Percentiles rank a stretch among this genome's conserved stretches.
These are phyloP conservation scores for Orgyia antiqua DNA, from an alignment of 2,888 invertebrate genomes.

Conservation along the genomic window DNA sequence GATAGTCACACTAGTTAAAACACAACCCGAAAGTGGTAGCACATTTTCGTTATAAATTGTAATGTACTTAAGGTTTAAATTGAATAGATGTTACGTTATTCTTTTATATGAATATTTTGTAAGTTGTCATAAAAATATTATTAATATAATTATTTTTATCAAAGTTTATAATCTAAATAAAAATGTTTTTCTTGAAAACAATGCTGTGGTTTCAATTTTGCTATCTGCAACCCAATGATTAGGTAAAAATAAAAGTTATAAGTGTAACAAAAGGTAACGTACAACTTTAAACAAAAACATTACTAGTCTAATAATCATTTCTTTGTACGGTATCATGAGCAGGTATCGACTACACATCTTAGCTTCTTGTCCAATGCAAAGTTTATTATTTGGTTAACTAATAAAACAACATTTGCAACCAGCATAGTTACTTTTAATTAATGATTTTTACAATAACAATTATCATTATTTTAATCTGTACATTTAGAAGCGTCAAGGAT, in stretches of 20 bases:
- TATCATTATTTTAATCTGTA: slow-evolving; percentile 42
- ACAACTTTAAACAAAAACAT: no score
- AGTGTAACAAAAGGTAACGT: no score
- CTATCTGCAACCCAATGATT: background rate
- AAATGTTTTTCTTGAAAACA: slow-evolving; percentile 78
- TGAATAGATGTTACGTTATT: slow-evolving; percentile 78
- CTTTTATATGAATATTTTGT: slow-evolving; percentile 77
- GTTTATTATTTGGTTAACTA: no score
- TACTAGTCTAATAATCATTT: no score
- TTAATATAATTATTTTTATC: slow-evolving; percentile 80
- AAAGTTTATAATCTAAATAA: slow-evolving; percentile 80
- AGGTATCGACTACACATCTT: no score
- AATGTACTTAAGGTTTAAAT: slow-evolving; percentile 70
- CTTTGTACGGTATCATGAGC: no score
- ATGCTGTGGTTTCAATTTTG: slow-evolving; percentile 34
- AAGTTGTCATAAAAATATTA: slow-evolving; percentile 78
- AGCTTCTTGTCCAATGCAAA: no score
- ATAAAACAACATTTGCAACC: slow-evolving; percentile 21
- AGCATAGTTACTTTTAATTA: slow-evolving; percentile 20
- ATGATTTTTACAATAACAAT: slow-evolving; percentile 31
- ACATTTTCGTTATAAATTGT: slow-evolving; percentile 71
- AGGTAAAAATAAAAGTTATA: no score
- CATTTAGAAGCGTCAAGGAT: slow-evolving; percentile 46
- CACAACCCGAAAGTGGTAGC: slow-evolving; percentile 71
- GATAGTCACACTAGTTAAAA: slow-evolving; percentile 72